These are phyloP conservation scores for Meleagris gallopavo DNA, from an alignment of 2,113 vertebrate species.

Conservation along the genomic window DNA sequence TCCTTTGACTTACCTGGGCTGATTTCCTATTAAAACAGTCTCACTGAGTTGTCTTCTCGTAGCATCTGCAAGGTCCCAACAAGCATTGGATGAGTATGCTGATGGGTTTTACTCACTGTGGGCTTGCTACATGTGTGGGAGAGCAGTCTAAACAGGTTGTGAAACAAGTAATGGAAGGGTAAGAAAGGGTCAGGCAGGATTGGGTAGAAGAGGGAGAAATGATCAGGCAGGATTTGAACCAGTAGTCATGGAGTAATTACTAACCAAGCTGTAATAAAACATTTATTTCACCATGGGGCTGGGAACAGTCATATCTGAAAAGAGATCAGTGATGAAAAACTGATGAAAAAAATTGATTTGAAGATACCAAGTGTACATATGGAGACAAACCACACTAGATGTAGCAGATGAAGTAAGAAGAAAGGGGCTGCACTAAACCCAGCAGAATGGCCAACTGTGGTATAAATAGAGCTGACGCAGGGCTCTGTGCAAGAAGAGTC, in stretches of 20 bases:
- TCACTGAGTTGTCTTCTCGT: not conserved
- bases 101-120: not conserved
- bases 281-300: not conserved
- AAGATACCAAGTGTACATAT: not conserved
- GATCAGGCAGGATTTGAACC: not conserved
- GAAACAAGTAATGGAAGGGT: not conserved
- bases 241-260: rapidly evolving
- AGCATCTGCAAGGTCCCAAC: not conserved
- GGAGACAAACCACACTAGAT: not conserved
- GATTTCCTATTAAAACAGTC: not conserved
- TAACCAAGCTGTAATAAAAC: not conserved
- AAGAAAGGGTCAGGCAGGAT: not conserved
- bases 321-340: not conserved
- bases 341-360: not conserved
- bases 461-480: not conserved
- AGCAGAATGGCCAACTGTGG: not conserved
- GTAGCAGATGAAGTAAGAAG: not conserved
- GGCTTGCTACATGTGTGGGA: not conserved
- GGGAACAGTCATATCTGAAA: not conserved
- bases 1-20: not conserved
- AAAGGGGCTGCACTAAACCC: not conserved
- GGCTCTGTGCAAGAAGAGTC: not conserved
- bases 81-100: not conserved
- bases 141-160: not conserved
- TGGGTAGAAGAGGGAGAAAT: not conserved